These are phyloP conservation scores for Numenius phaeopus DNA, from an alignment of 2,797 vertebrate species.

Conservation along the genomic window DNA sequence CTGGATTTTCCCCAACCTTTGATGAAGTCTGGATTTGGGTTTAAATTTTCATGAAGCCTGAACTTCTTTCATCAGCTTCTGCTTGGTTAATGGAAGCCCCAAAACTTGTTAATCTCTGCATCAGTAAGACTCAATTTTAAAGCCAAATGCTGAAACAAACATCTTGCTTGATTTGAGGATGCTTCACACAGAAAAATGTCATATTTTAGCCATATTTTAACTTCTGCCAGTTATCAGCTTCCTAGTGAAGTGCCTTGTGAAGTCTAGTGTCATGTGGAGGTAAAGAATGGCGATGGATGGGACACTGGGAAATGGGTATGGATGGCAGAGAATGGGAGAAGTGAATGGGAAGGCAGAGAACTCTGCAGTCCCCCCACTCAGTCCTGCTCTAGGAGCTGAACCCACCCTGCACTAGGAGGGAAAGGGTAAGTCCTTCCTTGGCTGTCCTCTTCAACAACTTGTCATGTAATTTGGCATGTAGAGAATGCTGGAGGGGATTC, in stretches of 20 bases:
- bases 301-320: neutral
- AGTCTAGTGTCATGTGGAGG: neutral
- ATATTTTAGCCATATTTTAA: neutral
- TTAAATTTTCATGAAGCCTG: neutral
- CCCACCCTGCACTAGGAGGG: neutral
- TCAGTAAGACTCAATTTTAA: neutral
- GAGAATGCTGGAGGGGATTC: neutral
- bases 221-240: neutral
- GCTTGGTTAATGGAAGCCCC: neutral
- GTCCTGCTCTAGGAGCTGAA: neutral
- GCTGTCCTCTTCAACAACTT: neutral
- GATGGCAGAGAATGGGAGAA: neutral
- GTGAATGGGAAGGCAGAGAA: neutral
- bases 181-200: neutral
- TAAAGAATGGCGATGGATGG: neutral
- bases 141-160: neutral
- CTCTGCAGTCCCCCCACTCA: fast-evolving
- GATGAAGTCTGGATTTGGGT: neutral
- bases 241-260: neutral
- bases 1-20: neutral
- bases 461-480: neutral
- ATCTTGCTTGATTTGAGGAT: neutral
- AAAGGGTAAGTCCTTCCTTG: neutral
- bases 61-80: neutral
- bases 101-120: neutral